Base-by-base conservation (phyloP, 2,113 vertebrate species). In the Gymnorhina tibicen region DNA sequence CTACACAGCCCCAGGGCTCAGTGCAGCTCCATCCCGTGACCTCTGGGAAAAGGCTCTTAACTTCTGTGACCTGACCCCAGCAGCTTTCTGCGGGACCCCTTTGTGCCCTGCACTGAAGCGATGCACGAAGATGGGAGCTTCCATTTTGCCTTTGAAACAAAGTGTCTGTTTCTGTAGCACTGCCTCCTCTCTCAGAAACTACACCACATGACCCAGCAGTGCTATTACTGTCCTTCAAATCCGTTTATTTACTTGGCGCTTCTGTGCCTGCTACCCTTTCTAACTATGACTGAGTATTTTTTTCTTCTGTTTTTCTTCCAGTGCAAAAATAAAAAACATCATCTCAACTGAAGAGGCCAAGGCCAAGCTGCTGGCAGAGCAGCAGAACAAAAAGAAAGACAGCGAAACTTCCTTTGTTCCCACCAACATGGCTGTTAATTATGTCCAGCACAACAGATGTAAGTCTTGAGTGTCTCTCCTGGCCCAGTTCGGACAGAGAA, bases 391-490 rank as follows among this genome's bases (percentile, higher is more conserved):
- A 96, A 99, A 99, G 97, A 99, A 99, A 89, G 99, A 99, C 96
- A 98, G 98, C 0, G 98, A 99, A 88, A 99, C 99, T 3, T 99
- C 99, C 22, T 99, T 99, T 23, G 99, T 99, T 87, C 99, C 99
- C 59, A 99, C 99, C 26, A 99, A 99, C 96, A 99, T 99, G 87
- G 99, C 99, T 2, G 99, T 99, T 82, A 99, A 99, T 91, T 99
- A 99, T 0, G 99, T 99, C 75, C 99, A 99, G 94, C 99, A 99
- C 97, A 99, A 99, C 97, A 98, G 99, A 97, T 99, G 99, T 99
- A 91, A 99, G 99, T 95, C 10, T 33, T 3, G 0, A 3, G 0
- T 47, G 39, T 55, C 44, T 86, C 27, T 62, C 62, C 41, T 79
- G 37, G 56, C 37, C 32, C 55, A 33, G 27, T 0, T 88, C 42